phyloP scores from a whole-genome alignment of 1,140 invertebrate genomes.

The Orchestia grillus region DNA sequence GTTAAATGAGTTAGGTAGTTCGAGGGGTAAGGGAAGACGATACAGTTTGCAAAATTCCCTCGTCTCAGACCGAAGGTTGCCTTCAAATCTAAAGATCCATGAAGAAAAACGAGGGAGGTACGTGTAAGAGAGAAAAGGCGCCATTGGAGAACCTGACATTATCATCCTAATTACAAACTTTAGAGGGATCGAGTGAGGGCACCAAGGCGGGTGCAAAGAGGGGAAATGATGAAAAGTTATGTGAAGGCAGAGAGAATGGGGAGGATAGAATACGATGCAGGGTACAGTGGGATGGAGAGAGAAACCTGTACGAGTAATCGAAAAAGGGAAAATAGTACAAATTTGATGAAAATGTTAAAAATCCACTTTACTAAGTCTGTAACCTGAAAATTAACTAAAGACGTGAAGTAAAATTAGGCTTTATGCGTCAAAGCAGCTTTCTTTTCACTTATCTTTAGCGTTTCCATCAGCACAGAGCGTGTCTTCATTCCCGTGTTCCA shows the following conservation, averaged over 20 bases:
- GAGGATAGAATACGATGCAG: background rate
- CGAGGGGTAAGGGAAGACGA: no score
- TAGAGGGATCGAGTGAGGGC: conserved; percentile 40
- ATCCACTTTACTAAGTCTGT: no score
- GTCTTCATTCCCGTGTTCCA: no score
- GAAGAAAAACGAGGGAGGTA: background rate
- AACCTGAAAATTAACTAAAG: no score
- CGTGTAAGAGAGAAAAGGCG: background rate
- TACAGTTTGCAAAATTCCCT: no score
- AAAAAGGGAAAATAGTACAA: background rate
- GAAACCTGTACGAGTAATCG: background rate
- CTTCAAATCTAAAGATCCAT: background rate
- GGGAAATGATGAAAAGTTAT: background rate
- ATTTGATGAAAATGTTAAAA: background rate
- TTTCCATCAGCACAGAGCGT: no score
- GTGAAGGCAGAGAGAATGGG: background rate
- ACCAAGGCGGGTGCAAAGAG: background rate
- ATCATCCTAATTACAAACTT: conserved; percentile 56
- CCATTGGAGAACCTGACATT: conserved; percentile 33
- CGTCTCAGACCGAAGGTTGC: background rate
- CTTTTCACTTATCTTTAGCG: no score
- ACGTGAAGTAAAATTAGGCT: no score
- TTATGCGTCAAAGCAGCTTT: no score
- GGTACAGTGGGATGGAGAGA: background rate
- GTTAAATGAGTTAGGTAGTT: background rate